A percentile compares a stretch with the other conserved stretches of the same genome.
Conservation (phyloP, 2,113 vertebrate genomes). For the Dasyornis broadbenti region DNA sequence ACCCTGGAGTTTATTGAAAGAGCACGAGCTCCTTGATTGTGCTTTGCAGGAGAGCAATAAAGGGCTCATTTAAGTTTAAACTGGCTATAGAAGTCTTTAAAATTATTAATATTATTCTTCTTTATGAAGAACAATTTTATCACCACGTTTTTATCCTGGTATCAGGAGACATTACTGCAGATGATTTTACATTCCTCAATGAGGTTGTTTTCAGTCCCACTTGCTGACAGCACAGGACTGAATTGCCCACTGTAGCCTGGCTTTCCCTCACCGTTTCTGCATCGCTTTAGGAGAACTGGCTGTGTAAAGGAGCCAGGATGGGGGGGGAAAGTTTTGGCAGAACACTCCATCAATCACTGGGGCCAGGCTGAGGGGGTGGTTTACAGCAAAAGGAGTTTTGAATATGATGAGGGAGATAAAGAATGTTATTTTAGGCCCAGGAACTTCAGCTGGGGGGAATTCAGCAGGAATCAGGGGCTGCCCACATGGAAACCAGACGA, state of each 20-base stretch:
- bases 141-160: neutral
- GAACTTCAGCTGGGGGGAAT: neutral
- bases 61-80: slow-evolving; percentile 11
- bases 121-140: neutral
- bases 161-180: neutral
- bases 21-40: neutral
- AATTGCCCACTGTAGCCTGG: neutral
- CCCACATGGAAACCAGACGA: slow-evolving; percentile 23
- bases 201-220: neutral
- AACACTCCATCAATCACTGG: neutral
- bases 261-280: neutral
- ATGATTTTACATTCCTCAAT: neutral
- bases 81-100: neutral
- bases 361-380: neutral
- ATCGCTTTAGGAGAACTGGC: neutral
- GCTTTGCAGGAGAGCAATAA: slow-evolving; percentile 7
- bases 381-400: neutral
- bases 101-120: neutral
- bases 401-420: neutral
- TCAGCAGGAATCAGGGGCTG: neutral
- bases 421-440: slow-evolving; percentile 32
- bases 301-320: neutral
- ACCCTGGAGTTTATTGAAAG: neutral
- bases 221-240: neutral
- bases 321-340: neutral